Conservation (phyloP, 1,140 invertebrate genomes). For the Drosophila funebris region DNA sequence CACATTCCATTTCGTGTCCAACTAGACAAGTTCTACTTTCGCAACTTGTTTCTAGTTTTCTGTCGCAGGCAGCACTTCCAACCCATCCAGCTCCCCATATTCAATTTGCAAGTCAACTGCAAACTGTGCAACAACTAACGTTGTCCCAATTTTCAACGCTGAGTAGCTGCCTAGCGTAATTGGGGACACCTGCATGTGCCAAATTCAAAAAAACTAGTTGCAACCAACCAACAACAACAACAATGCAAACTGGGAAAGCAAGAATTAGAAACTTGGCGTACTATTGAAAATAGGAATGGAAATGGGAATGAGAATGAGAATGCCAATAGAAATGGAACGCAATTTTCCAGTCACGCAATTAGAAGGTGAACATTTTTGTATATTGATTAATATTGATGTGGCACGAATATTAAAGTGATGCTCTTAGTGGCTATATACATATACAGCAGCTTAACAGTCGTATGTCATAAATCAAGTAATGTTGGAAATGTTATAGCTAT, state of each 20-base stretch:
- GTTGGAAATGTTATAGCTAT: too few species aligned
- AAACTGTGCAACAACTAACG: slow-evolving; percentile 43
- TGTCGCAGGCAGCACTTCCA: slow-evolving; percentile 10
- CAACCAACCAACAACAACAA: neutral
- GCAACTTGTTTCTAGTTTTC: slow-evolving; percentile 59
- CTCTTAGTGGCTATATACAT: neutral
- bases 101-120: slow-evolving; percentile 68
- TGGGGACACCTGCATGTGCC: slow-evolving; percentile 80
- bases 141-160: slow-evolving; percentile 63
- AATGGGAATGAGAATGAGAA: neutral
- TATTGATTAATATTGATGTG: neutral
- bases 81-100: slow-evolving; percentile 22
- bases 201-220: slow-evolving; percentile 62
- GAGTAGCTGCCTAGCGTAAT: slow-evolving; percentile 58
- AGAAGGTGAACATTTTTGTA: slow-evolving; percentile 16
- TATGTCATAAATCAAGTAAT: too few species aligned
- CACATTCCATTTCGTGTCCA: slow-evolving; percentile 44
- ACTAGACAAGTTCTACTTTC: slow-evolving; percentile 75
- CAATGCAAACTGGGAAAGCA: slow-evolving; percentile 17
- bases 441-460: too few species aligned
- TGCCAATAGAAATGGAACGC: slow-evolving; percentile 48
- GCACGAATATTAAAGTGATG: slow-evolving; percentile 1
- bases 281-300: slow-evolving; percentile 10
- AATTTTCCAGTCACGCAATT: slow-evolving; percentile 47
- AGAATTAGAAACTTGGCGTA: slow-evolving; percentile 9